Percentiles rank a stretch among this genome's conserved stretches.
These are phyloP conservation scores for Eristalinus aeneus DNA, from an alignment of 2,888 invertebrate genomes.

Conservation along the genomic window DNA sequence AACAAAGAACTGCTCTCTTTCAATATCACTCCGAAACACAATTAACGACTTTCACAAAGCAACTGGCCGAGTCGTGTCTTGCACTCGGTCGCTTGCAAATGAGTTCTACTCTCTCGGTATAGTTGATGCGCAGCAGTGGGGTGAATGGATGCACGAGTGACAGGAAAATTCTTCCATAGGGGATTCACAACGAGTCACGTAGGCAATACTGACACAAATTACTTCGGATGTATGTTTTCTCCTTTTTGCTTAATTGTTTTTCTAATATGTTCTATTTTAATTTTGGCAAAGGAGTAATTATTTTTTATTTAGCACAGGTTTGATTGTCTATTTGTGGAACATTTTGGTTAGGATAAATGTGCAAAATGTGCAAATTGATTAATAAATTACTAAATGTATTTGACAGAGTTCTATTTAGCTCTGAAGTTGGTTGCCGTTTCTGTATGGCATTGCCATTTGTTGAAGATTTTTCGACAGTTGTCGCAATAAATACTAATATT, in stretches of 20 bases:
- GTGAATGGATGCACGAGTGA: conserved; percentile 26
- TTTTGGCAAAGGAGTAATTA: background rate
- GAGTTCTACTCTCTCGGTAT: background rate
- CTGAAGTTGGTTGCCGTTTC: conserved; percentile 27
- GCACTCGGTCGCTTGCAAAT: conserved; percentile 35
- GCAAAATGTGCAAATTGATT: background rate
- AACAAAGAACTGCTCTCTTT: conserved; percentile 42
- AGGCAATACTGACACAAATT: conserved; percentile 30
- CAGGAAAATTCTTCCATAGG: conserved; percentile 60
- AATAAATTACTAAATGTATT: background rate
- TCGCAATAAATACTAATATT: too few species aligned
- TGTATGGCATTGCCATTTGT: background rate
- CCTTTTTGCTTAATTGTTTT: background rate
- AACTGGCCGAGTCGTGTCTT: conserved; percentile 16
- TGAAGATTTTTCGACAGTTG: too few species aligned
- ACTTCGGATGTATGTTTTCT: background rate
- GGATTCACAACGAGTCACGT: conserved; percentile 58
- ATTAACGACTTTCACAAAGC: conserved; percentile 63
- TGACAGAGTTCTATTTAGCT: conserved; percentile 6
- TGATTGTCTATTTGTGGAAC: background rate
- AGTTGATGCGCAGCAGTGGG: conserved; percentile 51
- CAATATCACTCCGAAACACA: background rate
- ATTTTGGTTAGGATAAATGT: background rate
- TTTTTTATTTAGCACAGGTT: background rate
- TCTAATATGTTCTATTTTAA: background rate